Evolutionary conservation across 2,888 invertebrate genomes (phyloP).

Genomic region (Campoletis raptor): DNA sequence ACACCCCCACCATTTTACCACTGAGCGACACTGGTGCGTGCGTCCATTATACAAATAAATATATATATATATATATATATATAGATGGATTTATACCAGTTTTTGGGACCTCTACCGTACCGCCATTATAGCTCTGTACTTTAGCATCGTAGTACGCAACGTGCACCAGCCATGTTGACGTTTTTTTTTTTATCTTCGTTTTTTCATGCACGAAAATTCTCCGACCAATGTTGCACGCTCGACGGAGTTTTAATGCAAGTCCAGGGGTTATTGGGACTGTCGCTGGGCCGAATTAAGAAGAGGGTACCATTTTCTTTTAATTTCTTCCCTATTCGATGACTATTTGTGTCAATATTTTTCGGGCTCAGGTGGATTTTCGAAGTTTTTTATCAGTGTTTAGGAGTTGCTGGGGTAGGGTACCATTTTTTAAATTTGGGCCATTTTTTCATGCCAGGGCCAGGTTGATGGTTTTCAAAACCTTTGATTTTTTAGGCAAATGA

Average conservation of each 20-base stretch:
- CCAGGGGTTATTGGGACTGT: not conserved
- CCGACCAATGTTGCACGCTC: not conserved
- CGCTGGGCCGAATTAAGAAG: not conserved
- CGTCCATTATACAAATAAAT: slow-evolving; percentile 42
- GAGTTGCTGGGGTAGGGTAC: not conserved
- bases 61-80: slow-evolving; percentile 17
- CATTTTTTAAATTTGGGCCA: not conserved
- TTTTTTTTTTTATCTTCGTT: slow-evolving; percentile 47
- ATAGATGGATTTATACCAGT: slow-evolving; percentile 38
- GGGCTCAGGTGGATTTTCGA: not conserved
- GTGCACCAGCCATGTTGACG: slow-evolving; percentile 19
- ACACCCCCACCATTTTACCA: slow-evolving; percentile 71
- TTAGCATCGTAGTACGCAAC: slow-evolving; percentile 32
- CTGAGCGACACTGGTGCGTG: slow-evolving; percentile 81
- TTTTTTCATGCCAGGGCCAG: not conserved
- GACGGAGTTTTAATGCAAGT: slow-evolving; percentile 1
- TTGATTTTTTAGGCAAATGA: not conserved
- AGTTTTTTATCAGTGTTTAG: no score
- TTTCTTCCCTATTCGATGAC: not conserved
- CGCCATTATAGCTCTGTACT: slow-evolving; percentile 5
- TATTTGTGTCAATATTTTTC: not conserved
- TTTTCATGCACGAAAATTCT: slow-evolving; percentile 21
- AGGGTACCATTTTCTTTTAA: not conserved
- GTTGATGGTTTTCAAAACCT: no score
- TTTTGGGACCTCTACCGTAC: slow-evolving; percentile 27